These are phyloP conservation scores for Ploceus nigricollis DNA, from an alignment of 2,113 vertebrate species.

Conservation along the genomic window DNA sequence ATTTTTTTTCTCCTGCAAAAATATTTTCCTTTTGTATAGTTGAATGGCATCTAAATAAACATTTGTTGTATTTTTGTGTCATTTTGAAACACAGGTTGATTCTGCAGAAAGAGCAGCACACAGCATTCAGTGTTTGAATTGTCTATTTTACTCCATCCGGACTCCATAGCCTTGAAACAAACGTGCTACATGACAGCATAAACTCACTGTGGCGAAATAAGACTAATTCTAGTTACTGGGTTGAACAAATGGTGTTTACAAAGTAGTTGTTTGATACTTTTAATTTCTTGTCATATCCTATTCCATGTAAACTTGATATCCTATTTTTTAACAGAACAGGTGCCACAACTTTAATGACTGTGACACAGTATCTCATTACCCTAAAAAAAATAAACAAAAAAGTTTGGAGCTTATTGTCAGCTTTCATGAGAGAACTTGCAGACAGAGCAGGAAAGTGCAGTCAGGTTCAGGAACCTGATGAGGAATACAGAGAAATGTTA, in stretches of 20 bases:
- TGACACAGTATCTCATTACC: background rate
- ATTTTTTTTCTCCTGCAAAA: background rate
- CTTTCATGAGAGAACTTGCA: background rate
- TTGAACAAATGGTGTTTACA: background rate
- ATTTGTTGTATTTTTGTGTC: background rate
- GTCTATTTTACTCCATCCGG: background rate
- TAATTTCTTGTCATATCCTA: background rate
- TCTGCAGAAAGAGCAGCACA: background rate
- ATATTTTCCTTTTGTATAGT: background rate
- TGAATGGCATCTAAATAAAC: background rate
- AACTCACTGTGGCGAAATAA: background rate
- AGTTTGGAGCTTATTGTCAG: background rate
- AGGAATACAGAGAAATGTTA: constrained; percentile 32
- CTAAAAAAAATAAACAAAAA: background rate
- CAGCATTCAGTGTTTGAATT: background rate
- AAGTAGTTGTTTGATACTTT: background rate
- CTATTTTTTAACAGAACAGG: background rate
- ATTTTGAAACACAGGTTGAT: background rate
- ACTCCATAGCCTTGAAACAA: background rate
- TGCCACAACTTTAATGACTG: background rate
- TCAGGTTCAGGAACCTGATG: background rate
- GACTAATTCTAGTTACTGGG: background rate
- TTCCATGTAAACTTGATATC: background rate
- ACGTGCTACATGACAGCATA: background rate
- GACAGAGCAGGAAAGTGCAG: background rate